Percentiles rank a stretch among this genome's conserved stretches.
phyloP scores from a whole-genome alignment of 2,888 invertebrate genomes.

The Eucriotettix oculatus region DNA sequence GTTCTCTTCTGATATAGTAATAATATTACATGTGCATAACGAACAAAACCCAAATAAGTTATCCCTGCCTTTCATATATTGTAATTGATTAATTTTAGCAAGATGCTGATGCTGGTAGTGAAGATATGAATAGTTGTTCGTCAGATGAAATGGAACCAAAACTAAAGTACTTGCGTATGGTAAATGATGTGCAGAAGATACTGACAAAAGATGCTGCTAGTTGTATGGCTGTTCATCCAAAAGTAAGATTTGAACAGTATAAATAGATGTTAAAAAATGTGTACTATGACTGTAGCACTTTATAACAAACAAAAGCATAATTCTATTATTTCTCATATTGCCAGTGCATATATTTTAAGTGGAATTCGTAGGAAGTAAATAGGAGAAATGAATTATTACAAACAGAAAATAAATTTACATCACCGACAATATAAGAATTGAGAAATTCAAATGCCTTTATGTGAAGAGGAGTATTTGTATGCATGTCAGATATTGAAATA shows the following conservation, averaged over 20 bases:
- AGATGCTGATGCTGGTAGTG: constrained; percentile 7
- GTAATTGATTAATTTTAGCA: neutral
- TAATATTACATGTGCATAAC: no score
- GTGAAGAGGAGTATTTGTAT: no score
- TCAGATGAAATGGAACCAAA: constrained; percentile 62
- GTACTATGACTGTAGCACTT: no score
- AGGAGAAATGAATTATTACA: no score
- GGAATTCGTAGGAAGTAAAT: no score
- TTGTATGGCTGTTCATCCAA: constrained; percentile 84
- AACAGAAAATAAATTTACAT: no score
- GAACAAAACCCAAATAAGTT: no score
- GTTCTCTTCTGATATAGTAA: no score
- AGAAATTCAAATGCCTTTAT: no score
- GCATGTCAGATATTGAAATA: no score
- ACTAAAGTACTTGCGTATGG: constrained; percentile 77
- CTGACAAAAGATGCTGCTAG: constrained; percentile 74
- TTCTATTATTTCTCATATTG: neutral
- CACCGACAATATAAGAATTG: no score
- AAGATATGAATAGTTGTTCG: constrained; percentile 16
- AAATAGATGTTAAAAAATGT: neutral
- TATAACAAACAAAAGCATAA: neutral
- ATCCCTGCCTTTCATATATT: no score
- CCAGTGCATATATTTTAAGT: neutral
- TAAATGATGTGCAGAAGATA: constrained; percentile 72
- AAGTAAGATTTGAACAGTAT: constrained; percentile 32